phyloP scores from a whole-genome alignment of 2,113 vertebrate species.

The Sigmodon hispidus region DNA sequence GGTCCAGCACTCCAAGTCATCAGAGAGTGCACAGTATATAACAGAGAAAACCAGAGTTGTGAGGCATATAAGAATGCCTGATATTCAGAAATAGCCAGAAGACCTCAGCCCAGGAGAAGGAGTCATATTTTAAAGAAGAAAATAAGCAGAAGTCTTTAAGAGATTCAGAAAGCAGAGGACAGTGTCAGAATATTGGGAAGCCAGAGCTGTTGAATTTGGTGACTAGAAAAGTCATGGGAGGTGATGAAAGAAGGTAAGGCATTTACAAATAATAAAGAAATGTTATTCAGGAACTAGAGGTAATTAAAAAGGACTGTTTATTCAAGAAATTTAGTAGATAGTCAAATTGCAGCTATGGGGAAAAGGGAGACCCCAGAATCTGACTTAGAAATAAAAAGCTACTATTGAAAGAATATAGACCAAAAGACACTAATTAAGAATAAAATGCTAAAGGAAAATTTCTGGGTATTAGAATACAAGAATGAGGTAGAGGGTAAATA shows the following conservation, averaged over 20 bases:
- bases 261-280: not conserved
- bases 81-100: not conserved
- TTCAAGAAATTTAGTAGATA: not conserved
- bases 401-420: constrained; percentile 15
- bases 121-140: constrained; percentile 32
- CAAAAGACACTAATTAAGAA: not conserved
- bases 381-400: not conserved
- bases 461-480: not conserved
- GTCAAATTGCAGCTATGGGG: not conserved
- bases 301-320: not conserved
- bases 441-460: not conserved
- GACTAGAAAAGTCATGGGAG: not conserved
- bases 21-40: not conserved
- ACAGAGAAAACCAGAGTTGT: not conserved
- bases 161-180: not conserved
- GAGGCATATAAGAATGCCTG: not conserved
- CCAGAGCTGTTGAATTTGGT: not conserved
- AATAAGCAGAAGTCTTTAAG: not conserved
- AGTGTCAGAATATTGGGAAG: not conserved
- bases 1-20: not conserved
- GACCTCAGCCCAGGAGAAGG: not conserved
- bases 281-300: not conserved
- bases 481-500: not conserved
- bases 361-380: not conserved
- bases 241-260: constrained; percentile 34